A percentile compares a stretch with the other conserved stretches of the same genome.
Evolutionary conservation across 2,797 vertebrate genomes (phyloP).

Genomic region (Anabas testudineus): DNA sequence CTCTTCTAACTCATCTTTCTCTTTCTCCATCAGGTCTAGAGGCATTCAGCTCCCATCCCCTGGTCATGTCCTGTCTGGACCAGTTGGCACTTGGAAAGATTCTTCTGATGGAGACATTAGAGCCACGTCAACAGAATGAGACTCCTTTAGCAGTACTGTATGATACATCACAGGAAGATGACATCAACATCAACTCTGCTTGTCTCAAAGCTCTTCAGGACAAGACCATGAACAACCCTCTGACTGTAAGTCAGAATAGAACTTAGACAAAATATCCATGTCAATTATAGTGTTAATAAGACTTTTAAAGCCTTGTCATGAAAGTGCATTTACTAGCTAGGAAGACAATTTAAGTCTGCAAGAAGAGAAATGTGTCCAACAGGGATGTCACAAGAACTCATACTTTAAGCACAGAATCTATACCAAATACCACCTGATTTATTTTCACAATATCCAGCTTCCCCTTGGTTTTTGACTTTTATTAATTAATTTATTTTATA

Average conservation of each 20-base stretch:
- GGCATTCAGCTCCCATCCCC: conserved; percentile 85
- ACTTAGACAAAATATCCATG: too few relatives aligned
- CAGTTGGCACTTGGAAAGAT: conserved; percentile 88
- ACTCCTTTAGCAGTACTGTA: conserved; percentile 90
- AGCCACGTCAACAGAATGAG: conserved; percentile 72
- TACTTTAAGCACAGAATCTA: too few relatives aligned
- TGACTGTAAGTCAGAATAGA: conserved; percentile 90
- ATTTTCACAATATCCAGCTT: too few relatives aligned
- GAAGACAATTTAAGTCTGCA: too few relatives aligned
- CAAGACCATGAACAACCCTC: conserved; percentile 86
- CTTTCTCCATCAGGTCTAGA: conserved; percentile 86
- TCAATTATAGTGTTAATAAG: too few relatives aligned
- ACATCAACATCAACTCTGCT: conserved; percentile 91
- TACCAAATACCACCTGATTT: too few relatives aligned
- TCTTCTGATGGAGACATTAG: conserved; percentile 90
- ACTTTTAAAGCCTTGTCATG: too few relatives aligned
- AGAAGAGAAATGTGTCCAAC: too few relatives aligned
- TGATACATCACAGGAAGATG: conserved; percentile 93
- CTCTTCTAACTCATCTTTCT: not conserved
- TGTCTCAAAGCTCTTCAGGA: conserved; percentile 90
- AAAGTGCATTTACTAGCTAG: too few relatives aligned
- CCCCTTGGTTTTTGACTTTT: too few relatives aligned
- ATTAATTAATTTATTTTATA: too few relatives aligned
- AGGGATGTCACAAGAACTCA: too few relatives aligned
- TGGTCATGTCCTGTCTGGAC: conserved; percentile 87